Conservation (phyloP, 2,797 vertebrate species). For the Heteromormyrus szaboi region DNA sequence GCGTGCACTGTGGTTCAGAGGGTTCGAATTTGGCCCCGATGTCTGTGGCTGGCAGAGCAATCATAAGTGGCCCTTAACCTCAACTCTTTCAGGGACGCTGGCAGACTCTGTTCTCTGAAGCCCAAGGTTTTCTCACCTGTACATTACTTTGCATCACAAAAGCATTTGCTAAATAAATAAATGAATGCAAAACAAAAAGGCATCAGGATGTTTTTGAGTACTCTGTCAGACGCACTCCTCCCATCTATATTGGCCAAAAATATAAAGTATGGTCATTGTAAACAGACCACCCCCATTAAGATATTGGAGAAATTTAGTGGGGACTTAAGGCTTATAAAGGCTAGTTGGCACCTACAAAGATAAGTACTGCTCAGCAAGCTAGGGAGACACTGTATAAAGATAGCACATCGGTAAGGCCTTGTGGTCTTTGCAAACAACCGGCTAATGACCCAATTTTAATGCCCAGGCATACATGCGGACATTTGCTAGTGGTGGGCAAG, state of each 20-base stretch:
- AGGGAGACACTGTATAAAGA: background rate
- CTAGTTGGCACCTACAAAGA: background rate
- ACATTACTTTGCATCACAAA: background rate
- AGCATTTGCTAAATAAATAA: background rate
- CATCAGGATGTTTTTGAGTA: background rate
- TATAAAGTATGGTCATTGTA: background rate
- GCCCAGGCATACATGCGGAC: background rate
- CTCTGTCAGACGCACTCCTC: background rate
- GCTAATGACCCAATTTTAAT: constrained; percentile 4
- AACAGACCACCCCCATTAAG: background rate
- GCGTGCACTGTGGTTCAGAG: background rate
- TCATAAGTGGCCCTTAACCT: background rate
- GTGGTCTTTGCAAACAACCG: background rate
- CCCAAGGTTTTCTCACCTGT: background rate
- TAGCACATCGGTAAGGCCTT: background rate
- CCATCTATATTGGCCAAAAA: background rate
- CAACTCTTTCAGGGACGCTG: background rate
- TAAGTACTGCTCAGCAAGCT: background rate
- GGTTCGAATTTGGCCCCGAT: background rate
- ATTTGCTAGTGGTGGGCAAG: background rate
- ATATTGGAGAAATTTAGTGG: background rate
- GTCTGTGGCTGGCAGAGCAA: background rate
- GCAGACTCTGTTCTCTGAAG: background rate
- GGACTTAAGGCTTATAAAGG: background rate
- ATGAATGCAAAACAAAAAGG: background rate